phyloP scores from a whole-genome alignment of 2,113 vertebrate species.

The Tonatia bakeri region DNA sequence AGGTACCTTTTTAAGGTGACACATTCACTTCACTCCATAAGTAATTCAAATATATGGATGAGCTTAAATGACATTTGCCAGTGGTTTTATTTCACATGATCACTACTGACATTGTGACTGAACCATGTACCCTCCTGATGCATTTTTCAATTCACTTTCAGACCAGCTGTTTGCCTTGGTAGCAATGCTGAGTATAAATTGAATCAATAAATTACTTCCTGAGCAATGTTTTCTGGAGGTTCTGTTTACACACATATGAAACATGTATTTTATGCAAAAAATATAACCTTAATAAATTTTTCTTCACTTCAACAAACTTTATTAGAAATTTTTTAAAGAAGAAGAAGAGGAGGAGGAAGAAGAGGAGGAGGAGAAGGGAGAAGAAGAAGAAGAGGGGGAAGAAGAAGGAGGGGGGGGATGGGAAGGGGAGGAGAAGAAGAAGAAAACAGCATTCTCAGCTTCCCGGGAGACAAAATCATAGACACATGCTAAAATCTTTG shows the following conservation, averaged over 20 bases:
- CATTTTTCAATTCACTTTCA: slow-evolving; percentile 57
- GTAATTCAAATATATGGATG: slow-evolving; percentile 54
- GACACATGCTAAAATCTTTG: background rate
- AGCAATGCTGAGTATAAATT: slow-evolving; percentile 44
- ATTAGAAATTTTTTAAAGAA: background rate
- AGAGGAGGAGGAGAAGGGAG: too few species aligned
- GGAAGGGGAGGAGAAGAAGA: background rate
- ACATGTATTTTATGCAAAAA: background rate
- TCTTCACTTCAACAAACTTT: background rate
- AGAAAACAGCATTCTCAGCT: background rate
- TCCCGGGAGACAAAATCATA: background rate
- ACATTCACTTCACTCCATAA: slow-evolving; percentile 42
- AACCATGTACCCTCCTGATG: slow-evolving; percentile 57
- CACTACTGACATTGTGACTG: slow-evolving; percentile 63
- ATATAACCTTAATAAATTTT: background rate
- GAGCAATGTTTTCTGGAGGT: slow-evolving; percentile 37
- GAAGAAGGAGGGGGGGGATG: too few species aligned
- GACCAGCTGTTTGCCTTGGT: slow-evolving; percentile 59
- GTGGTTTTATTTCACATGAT: slow-evolving; percentile 59
- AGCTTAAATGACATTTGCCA: slow-evolving; percentile 64
- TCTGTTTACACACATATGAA: background rate
- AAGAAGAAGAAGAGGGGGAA: rapidly evolving
- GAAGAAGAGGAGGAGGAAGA: background rate
- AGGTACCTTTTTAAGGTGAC: slow-evolving; percentile 34
- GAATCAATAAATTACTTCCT: slow-evolving; percentile 74